These are phyloP conservation scores for Meloidogyne exigua DNA, from an alignment of 1,140 invertebrate species.

Conservation along the genomic window DNA sequence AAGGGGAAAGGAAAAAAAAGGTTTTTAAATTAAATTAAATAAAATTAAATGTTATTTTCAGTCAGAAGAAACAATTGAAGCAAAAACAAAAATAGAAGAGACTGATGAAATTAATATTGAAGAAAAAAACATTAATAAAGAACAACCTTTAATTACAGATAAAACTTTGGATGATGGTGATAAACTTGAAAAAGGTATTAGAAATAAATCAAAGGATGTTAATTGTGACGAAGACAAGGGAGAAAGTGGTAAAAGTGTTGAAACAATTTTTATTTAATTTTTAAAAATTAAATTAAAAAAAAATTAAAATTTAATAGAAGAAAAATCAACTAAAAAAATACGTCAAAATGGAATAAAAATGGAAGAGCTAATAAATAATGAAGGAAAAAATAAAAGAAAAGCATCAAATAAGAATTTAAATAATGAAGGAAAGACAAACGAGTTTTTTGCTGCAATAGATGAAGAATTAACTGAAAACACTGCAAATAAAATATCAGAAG, in stretches of 20 bases:
- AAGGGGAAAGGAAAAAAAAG: neutral
- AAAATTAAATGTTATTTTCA: neutral
- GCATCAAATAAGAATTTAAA: neutral
- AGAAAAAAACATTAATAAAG: neutral
- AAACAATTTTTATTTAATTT: neutral
- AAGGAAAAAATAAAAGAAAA: neutral
- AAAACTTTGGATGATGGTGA: neutral
- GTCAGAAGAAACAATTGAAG: neutral
- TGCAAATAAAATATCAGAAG: neutral
- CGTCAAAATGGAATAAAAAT: conserved; percentile 1
- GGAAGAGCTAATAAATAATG: neutral
- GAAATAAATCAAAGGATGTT: neutral
- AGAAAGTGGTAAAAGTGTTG: neutral
- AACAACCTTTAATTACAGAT: neutral
- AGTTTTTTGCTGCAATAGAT: neutral
- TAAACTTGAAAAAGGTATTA: neutral
- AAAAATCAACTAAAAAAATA: neutral
- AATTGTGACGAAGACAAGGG: neutral
- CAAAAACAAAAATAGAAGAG: neutral
- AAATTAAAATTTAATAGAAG: neutral
- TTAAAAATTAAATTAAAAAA: neutral
- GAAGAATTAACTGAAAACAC: neutral
- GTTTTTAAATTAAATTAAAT: neutral
- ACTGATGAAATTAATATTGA: neutral
- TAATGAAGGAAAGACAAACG: neutral